phyloP scores from a whole-genome alignment of 2,888 invertebrate genomes.

The Isoperla grammatica region DNA sequence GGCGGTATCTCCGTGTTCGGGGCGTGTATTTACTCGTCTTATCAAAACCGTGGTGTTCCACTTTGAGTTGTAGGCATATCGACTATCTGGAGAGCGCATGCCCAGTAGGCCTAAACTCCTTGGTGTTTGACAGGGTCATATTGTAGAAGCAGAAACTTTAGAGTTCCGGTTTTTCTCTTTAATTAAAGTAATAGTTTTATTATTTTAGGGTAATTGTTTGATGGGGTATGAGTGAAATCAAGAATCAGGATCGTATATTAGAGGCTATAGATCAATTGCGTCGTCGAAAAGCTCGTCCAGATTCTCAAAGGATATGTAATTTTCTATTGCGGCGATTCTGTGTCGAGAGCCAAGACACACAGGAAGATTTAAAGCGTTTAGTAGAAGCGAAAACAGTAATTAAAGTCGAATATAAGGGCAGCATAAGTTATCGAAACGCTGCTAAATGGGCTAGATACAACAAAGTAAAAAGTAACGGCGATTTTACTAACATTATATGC shows the following conservation, averaged over 20 bases:
- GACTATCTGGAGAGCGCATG: conserved; percentile 20
- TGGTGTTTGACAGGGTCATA: no score
- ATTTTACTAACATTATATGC: conserved; percentile 45
- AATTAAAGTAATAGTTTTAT: background rate
- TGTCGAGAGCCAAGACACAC: conserved; percentile 61
- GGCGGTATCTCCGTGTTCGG: no score
- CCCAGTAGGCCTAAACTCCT: background rate
- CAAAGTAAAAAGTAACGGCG: conserved; percentile 27
- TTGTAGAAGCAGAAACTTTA: no score
- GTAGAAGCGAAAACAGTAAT: conserved; percentile 68
- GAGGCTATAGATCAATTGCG: conserved; percentile 81
- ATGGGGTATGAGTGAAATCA: conserved; percentile 53
- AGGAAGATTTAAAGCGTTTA: conserved; percentile 66
- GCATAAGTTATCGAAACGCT: conserved; percentile 77
- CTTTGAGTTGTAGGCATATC: background rate
- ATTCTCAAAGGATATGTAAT: conserved; percentile 75
- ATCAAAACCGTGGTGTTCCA: no score
- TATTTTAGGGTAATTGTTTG: background rate
- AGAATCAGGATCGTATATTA: conserved; percentile 68
- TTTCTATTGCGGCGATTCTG: conserved; percentile 70
- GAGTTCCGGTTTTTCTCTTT: background rate
- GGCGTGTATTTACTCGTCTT: no score
- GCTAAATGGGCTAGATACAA: conserved; percentile 56
- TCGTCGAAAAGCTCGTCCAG: conserved; percentile 77
- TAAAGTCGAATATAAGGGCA: conserved; percentile 82